phyloP scores from a whole-genome alignment of 2,888 invertebrate genomes.

The Octodonta nipae region DNA sequence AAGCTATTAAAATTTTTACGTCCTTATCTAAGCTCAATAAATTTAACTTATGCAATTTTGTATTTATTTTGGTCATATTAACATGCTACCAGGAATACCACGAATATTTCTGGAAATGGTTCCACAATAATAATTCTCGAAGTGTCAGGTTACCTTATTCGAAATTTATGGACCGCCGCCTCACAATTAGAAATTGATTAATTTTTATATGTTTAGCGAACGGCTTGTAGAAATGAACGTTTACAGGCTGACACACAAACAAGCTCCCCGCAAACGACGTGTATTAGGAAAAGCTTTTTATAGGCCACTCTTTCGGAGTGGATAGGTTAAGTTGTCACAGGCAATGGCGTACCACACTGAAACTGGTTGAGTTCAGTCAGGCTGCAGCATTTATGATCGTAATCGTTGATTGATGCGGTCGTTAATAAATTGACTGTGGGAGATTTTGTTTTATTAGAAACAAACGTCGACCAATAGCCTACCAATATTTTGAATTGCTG shows the following conservation, averaged over 20 bases:
- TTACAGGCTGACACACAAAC: slow-evolving; percentile 9
- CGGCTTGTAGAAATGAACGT: slow-evolving; percentile 21
- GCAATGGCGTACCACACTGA: no score
- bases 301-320: background rate
- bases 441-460: no score
- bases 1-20: slow-evolving; percentile 15
- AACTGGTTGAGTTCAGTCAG: no score
- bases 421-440: no score
- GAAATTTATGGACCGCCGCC: slow-evolving; percentile 31
- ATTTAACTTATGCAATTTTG: slow-evolving; percentile 27
- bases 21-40: slow-evolving; percentile 17
- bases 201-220: slow-evolving; percentile 31
- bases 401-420: no score
- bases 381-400: no score
- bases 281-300: slow-evolving; percentile 37
- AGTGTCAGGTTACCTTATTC: slow-evolving; percentile 18
- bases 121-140: slow-evolving; percentile 26
- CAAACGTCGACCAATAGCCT: no score
- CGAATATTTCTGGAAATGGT: slow-evolving; percentile 28
- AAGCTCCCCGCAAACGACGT: slow-evolving; percentile 15
- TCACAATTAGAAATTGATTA: slow-evolving; percentile 37
- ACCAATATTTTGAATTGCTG: no score
- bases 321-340: no score
- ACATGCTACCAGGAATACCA: slow-evolving; percentile 31
- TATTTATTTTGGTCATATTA: slow-evolving; percentile 25